Percentiles rank a stretch among this genome's conserved stretches.
Evolutionary conservation across 2,113 vertebrate genomes (phyloP).

Genomic region (Pagrus major): DNA sequence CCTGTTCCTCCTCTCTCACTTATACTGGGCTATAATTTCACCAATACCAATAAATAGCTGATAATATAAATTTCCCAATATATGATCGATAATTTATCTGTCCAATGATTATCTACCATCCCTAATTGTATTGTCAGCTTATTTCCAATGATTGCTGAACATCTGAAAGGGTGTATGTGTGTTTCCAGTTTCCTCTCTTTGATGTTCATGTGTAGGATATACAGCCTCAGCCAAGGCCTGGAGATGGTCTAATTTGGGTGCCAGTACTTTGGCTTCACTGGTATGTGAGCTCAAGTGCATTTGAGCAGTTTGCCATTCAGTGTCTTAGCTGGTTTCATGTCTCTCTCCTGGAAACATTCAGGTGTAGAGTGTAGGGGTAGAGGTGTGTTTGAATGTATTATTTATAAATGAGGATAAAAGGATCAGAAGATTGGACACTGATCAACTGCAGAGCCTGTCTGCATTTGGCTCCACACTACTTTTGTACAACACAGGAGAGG

Average conservation of each 20-base stretch:
- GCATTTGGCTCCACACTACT: not conserved
- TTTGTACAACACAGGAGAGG: not conserved
- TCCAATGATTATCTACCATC: too few relatives aligned
- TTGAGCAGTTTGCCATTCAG: not conserved
- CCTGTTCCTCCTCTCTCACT: too few relatives aligned
- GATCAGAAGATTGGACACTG: not conserved
- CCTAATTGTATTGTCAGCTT: not conserved
- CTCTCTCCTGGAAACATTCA: not conserved
- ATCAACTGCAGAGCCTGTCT: not conserved
- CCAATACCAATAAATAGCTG: too few relatives aligned
- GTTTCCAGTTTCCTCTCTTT: not conserved
- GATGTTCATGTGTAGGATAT: not conserved
- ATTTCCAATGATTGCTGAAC: not conserved
- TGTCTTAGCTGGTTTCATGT: not conserved
- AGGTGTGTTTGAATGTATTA: not conserved
- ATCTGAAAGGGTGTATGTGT: not conserved
- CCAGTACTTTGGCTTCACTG: conserved; percentile 7
- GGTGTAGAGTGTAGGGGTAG: not conserved
- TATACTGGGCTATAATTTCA: too few relatives aligned
- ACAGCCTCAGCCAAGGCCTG: not conserved
- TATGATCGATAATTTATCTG: too few relatives aligned
- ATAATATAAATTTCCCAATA: too few relatives aligned
- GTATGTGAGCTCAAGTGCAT: conserved; percentile 14
- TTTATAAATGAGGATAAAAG: not conserved
- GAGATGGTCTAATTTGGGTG: conserved; percentile 7